These are phyloP conservation scores for Proterorhinus semilunaris DNA, from an alignment of 2,113 vertebrate species.

Conservation along the genomic window DNA sequence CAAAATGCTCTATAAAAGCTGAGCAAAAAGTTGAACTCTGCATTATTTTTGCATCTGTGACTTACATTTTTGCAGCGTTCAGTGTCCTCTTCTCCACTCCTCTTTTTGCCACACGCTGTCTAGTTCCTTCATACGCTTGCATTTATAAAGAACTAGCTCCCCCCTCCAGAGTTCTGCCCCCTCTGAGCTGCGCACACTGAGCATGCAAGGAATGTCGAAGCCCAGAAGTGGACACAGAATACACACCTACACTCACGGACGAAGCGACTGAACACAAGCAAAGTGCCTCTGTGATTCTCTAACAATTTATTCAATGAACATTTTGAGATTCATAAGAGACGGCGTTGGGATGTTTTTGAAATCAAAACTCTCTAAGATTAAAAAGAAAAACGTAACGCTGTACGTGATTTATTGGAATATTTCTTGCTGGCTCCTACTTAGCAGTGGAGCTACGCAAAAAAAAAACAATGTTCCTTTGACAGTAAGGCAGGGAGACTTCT, in stretches of 20 bases:
- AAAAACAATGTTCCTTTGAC: not conserved
- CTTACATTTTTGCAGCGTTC: constrained; percentile 1
- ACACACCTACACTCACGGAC: not conserved
- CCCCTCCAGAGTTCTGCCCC: constrained; percentile 37
- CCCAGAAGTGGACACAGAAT: not conserved
- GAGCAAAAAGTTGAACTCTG: too few relatives aligned
- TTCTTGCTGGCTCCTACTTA: too few relatives aligned
- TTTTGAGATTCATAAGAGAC: not conserved
- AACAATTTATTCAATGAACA: not conserved
- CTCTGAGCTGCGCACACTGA: constrained; percentile 12
- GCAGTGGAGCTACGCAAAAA: not conserved
- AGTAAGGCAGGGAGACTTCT: not conserved
- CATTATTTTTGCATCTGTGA: not conserved
- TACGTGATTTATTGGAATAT: not conserved
- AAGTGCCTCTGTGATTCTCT: not conserved
- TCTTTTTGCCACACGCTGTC: constrained; percentile 11
- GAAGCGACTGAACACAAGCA: not conserved
- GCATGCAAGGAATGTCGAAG: constrained; percentile 44
- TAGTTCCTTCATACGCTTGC: constrained; percentile 11
- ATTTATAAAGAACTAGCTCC: constrained; percentile 39
- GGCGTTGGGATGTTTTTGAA: not conserved
- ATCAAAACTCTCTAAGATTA: not conserved
- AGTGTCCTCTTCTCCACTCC: constrained; percentile 35
- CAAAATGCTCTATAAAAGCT: not conserved
- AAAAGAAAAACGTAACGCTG: not conserved